Conservation (phyloP, 2,797 vertebrate genomes). For the Acanthis flammea region DNA sequence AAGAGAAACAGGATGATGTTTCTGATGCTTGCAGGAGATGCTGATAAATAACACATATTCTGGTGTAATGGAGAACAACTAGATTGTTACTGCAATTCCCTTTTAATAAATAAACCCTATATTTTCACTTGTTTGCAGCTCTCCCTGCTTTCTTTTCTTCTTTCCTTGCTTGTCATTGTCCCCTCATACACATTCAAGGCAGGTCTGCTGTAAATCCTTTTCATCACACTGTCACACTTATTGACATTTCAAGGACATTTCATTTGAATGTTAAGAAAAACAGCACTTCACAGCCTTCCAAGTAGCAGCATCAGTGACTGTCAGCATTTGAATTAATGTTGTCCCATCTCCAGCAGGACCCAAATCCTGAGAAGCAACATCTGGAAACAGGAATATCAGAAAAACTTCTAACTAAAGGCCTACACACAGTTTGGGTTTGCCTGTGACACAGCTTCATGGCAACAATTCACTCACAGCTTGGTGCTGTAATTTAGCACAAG, state of each 20-base stretch:
- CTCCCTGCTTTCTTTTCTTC: neutral
- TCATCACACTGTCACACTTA: neutral
- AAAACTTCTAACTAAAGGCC: neutral
- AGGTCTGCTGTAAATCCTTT: slow-evolving; percentile 12
- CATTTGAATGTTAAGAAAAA: neutral
- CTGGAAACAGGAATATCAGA: neutral
- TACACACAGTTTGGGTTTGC: neutral
- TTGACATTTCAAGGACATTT: slow-evolving; percentile 2
- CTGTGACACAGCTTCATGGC: neutral
- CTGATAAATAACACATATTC: neutral
- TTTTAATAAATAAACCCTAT: neutral
- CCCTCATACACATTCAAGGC: neutral
- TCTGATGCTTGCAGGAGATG: neutral
- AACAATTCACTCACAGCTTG: neutral
- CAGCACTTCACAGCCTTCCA: neutral
- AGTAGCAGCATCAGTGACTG: neutral
- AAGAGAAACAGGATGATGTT: neutral
- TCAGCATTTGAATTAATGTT: neutral
- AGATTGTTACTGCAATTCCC: neutral
- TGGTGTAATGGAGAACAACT: neutral
- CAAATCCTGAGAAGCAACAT: neutral
- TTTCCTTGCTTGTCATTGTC: neutral
- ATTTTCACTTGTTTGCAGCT: neutral
- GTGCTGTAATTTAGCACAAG: neutral
- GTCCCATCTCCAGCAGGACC: neutral